phyloP scores from a whole-genome alignment of 2,888 invertebrate genomes.

The Drosophila hamatofila region DNA sequence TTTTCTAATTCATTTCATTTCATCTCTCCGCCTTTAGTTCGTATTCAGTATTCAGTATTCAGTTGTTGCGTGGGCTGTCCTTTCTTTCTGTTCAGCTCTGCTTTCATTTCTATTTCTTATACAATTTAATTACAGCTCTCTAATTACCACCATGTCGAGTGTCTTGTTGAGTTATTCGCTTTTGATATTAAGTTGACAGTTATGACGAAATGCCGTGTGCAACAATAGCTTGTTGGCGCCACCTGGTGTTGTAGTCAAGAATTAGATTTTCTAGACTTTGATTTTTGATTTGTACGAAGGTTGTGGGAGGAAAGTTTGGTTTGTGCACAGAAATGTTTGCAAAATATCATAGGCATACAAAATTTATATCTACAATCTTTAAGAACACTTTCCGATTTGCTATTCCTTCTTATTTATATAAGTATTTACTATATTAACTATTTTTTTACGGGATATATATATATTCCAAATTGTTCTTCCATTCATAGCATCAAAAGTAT shows the following conservation, averaged over 20 bases:
- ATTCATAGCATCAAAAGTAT: too few species aligned
- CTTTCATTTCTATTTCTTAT: conserved; percentile 29
- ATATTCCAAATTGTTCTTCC: too few species aligned
- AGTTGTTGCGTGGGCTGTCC: conserved; percentile 30
- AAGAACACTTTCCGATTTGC: too few species aligned
- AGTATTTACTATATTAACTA: too few species aligned
- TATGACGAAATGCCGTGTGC: conserved; percentile 64
- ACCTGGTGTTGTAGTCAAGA: conserved; percentile 18
- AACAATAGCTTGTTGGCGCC: conserved; percentile 14
- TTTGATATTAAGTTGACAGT: conserved; percentile 76
- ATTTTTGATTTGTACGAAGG: not conserved
- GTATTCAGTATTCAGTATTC: conserved; percentile 13
- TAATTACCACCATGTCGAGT: conserved; percentile 68
- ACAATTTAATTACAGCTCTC: conserved; percentile 67
- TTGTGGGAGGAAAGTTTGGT: too few species aligned
- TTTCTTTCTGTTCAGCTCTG: conserved; percentile 42
- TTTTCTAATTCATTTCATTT: conserved; percentile 37
- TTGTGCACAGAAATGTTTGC: too few species aligned
- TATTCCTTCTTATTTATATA: too few species aligned
- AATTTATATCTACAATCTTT: too few species aligned
- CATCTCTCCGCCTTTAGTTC: conserved; percentile 30
- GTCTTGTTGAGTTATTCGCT: conserved; percentile 67
- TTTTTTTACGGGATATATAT: too few species aligned
- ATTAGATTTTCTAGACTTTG: not conserved
- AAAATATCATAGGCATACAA: too few species aligned